Base-by-base conservation (phyloP, 2,888 invertebrate genomes). In the Chydorus sphaericus region DNA sequence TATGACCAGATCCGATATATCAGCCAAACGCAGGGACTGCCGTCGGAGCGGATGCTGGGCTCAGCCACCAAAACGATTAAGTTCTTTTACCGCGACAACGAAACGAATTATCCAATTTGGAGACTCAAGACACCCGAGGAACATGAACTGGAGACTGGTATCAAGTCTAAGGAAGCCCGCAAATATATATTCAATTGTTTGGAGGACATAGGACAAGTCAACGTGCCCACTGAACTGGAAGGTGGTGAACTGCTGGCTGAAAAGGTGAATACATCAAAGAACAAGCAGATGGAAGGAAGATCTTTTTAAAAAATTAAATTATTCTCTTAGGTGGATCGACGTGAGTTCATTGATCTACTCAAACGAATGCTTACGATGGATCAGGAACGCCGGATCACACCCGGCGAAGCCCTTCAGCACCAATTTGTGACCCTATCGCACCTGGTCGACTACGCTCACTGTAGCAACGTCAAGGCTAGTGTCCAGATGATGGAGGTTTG, bases 141-240 rank as follows among this genome's bases (percentile, higher is more conserved):
- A 71, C 93, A 96, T 71, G 97, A 98, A 73, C 82, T 85, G 14
- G 96, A 96, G 75, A 96, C 94, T 50, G 90, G 90, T 61, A 92
- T 94, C 65, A 96, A 96, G 74, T 94, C 96, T 62, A 99, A 98
- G 75, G 98, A 99, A 75, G 97, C 97, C 4, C 76, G 98, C 66
- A 98, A 99, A 72, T 99, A 98, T 72, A 96, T 98, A 66, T 98
- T 99, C 74, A 97, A 97, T 74, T 94, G 94, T 73, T 78, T 99
- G 63, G 98, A 99, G 69, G 98, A 98, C 70, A 97, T 99, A 70
- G 92, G 67, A 23, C 68, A 69, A 60, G 92, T 93, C 7, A 93
- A 93, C 69, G 91, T 92, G 62, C 92, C 92, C 59, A 91, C 89
- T n/a, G 94, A 97, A 73, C 76, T 97, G 64, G 96, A 97, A 72